These are phyloP conservation scores for Eumerus sabulonum DNA, from an alignment of 2,888 invertebrate species.

Conservation along the genomic window DNA sequence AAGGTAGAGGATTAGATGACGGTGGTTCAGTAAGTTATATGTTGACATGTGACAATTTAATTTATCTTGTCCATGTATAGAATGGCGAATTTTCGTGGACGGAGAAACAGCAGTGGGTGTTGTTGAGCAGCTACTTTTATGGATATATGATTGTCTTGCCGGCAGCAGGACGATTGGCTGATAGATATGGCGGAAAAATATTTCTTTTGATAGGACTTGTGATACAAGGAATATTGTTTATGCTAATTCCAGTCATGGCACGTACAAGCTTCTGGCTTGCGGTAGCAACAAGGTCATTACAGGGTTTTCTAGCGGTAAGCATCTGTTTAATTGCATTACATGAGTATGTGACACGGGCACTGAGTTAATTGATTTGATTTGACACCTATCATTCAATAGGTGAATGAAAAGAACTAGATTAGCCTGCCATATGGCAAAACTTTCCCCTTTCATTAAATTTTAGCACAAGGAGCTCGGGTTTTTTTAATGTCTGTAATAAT, in stretches of 20 bases:
- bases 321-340: no score
- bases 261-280: slow-evolving; percentile 76
- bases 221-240: slow-evolving; percentile 77
- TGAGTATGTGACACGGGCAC: no score
- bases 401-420: no score
- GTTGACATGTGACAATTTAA: neutral
- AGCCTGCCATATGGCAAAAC: no score
- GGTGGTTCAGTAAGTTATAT: slow-evolving; percentile 57
- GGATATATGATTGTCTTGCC: slow-evolving; percentile 78
- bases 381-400: no score
- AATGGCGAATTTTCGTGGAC: slow-evolving; percentile 80
- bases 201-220: slow-evolving; percentile 76
- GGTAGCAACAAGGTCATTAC: slow-evolving; percentile 76
- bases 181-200: slow-evolving; percentile 78
- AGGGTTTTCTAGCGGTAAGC: slow-evolving; percentile 80
- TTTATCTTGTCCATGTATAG: slow-evolving; percentile 43
- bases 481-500: no score
- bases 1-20: slow-evolving; percentile 25
- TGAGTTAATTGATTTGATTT: no score
- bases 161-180: slow-evolving; percentile 78
- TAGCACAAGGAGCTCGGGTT: no score
- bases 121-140: slow-evolving; percentile 81
- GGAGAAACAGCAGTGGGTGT: slow-evolving; percentile 79
- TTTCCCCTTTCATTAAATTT: no score
- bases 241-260: slow-evolving; percentile 79